Conservation (phyloP, 2,113 vertebrate genomes). For the Asarcornis scutulata region DNA sequence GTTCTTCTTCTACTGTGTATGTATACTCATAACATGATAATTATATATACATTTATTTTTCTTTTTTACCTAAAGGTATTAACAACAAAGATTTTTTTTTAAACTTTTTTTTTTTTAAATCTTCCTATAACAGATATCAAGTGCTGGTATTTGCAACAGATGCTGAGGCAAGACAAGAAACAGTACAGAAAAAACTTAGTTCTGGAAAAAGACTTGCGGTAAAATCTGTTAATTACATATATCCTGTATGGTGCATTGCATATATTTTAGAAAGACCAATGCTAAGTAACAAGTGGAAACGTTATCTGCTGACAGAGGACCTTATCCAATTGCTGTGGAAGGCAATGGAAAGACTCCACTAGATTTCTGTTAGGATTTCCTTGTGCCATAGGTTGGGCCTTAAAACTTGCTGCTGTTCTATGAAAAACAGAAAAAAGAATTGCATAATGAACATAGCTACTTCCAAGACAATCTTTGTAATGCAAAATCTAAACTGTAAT, state of each 20-base stretch:
- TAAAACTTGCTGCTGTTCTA: background rate
- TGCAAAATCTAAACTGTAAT: background rate
- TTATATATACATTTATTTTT: background rate
- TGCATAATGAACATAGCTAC: background rate
- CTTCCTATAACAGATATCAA: conserved; percentile 84
- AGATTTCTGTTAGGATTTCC: background rate
- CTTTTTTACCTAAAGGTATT: background rate
- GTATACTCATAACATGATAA: background rate
- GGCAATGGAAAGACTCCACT: background rate
- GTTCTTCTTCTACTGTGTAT: background rate
- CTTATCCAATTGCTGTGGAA: background rate
- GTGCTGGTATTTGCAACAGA: conserved; percentile 94
- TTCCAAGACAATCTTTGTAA: background rate
- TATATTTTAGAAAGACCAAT: background rate
- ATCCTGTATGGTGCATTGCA: background rate
- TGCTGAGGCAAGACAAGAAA: conserved; percentile 87
- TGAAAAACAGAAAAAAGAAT: background rate
- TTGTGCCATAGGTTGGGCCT: background rate
- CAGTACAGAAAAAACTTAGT: conserved; percentile 84
- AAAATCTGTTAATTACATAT: conserved; percentile 52
- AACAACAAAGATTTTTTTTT: background rate
- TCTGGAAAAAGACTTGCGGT: conserved; percentile 89
- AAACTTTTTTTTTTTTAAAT: background rate
- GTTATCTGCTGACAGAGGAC: background rate
- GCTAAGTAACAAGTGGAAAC: background rate